Percentiles rank a stretch among this genome's conserved stretches.
Evolutionary conservation across 1,140 invertebrate genomes (phyloP).

Genomic region (Heliconius congener): DNA sequence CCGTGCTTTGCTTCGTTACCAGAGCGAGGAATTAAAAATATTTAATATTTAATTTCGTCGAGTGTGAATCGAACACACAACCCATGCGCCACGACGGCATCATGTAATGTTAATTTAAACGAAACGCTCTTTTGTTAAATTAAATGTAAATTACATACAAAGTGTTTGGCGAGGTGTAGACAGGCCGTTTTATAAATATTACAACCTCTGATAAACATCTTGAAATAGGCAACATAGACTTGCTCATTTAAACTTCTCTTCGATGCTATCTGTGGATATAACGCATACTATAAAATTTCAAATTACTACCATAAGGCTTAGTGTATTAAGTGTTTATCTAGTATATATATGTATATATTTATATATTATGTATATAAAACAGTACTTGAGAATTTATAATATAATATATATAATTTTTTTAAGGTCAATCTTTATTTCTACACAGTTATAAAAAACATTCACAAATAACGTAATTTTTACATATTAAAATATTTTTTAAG

Average conservation of each 20-base stretch:
- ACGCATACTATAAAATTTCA: neutral
- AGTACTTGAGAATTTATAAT: too few relatives aligned
- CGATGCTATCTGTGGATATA: slow-evolving; percentile 27
- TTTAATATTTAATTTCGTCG: too few relatives aligned
- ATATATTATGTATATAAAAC: too few relatives aligned
- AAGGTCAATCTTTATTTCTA: too few relatives aligned
- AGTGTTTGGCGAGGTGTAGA: slow-evolving; percentile 21
- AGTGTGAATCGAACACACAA: neutral
- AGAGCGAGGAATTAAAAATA: too few relatives aligned
- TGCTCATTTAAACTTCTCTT: slow-evolving; percentile 30
- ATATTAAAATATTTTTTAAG: too few relatives aligned
- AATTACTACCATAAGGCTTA: neutral
- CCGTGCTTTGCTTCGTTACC: too few relatives aligned
- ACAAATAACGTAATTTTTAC: too few relatives aligned
- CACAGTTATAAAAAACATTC: too few relatives aligned
- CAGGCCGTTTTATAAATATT: slow-evolving; percentile 36
- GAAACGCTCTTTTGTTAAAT: neutral
- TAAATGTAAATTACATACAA: neutral
- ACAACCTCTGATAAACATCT: slow-evolving; percentile 35
- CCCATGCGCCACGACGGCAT: neutral
- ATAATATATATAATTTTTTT: too few relatives aligned
- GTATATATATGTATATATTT: neutral
- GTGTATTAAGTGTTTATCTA: neutral
- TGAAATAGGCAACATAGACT: slow-evolving; percentile 29
- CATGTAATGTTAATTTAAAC: neutral